Evolutionary conservation across 2,888 invertebrate species (phyloP), one percentile per base, ranked within the genome.

Genomic region (Ecliptopera silaceata): DNA sequence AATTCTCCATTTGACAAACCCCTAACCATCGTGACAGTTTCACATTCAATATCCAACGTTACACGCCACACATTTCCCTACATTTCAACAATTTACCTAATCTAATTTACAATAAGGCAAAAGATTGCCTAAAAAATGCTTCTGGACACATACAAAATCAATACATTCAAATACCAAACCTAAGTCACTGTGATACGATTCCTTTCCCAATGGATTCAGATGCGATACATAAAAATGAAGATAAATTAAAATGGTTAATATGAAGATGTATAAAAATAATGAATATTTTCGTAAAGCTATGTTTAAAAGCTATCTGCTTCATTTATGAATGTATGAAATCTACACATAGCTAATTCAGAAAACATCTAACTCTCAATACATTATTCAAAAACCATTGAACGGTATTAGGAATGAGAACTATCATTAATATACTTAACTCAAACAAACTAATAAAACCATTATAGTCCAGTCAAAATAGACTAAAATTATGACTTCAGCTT

Each of bases 61-160:
- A 41, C 51, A 66, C 59, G 59, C 63, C 43, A 63, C 62, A 69
- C 64, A 60, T 53, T 63, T 43, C 50, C 56, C 65, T 69, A 67
- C 56, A 26, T 51, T 61, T 57, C 26, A 69, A 65, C 68, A 66
- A 60, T 65, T 66, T 53, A 12, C 53, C 62, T 65, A 64, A 51
- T 38, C 59, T 70, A 70, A 56, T 55, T 59, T 51, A 64, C 59
- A 66, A 54, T 50, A 68, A 66, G 65, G 65, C 66, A 58, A 54
- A 61, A 54, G 36, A 34, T 59, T 47, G 61, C 60, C 66, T 52
- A 60, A 18, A 64, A 60, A 68, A 67, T 67, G 66, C 60, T 58
- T 65, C 44, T 56, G 50, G 57, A 55, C 53, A 61, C 47, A 18
- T 57, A 54, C 11, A 44, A 54, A 55, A 55, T 41, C 26, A 51